Percentiles rank a stretch among this genome's conserved stretches.
phyloP scores from a whole-genome alignment of 2,888 invertebrate species.

The Ditula angustiorana region DNA sequence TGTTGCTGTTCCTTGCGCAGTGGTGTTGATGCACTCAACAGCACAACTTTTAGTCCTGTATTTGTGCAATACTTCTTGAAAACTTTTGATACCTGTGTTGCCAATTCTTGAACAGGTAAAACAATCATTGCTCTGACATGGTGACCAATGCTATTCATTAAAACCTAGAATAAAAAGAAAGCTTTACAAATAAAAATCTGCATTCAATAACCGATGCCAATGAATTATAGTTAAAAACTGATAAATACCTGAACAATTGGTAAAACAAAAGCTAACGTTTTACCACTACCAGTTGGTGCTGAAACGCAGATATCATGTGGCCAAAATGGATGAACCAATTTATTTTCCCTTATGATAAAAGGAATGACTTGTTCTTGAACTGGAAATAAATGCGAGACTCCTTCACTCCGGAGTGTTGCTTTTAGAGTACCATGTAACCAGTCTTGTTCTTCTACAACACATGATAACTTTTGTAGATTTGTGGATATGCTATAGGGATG shows the following conservation, averaged over 20 bases:
- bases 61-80: constrained; percentile 89
- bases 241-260: constrained; percentile 92
- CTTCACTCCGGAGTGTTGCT: constrained; percentile 87
- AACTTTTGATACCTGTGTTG: constrained; percentile 94
- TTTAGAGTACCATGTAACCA: constrained; percentile 88
- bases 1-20: constrained; percentile 89
- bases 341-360: constrained; percentile 88
- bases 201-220: neutral
- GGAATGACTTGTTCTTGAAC: constrained; percentile 93
- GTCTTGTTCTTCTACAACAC: constrained; percentile 82
- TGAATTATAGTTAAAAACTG: too few species aligned
- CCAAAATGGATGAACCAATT: constrained; percentile 86
- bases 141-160: constrained; percentile 87
- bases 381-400: constrained; percentile 93
- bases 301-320: constrained; percentile 97
- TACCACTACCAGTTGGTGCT: constrained; percentile 99
- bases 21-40: constrained; percentile 88
- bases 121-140: constrained; percentile 94
- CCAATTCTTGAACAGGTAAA: constrained; percentile 96
- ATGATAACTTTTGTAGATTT: constrained; percentile 86
- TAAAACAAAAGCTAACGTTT: constrained; percentile 97
- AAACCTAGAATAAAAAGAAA: constrained; percentile 71
- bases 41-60: constrained; percentile 89
- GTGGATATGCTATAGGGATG: constrained; percentile 92
- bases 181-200: neutral